Conservation (phyloP, 2,113 vertebrate species). For the Myiozetetes cayanensis region DNA sequence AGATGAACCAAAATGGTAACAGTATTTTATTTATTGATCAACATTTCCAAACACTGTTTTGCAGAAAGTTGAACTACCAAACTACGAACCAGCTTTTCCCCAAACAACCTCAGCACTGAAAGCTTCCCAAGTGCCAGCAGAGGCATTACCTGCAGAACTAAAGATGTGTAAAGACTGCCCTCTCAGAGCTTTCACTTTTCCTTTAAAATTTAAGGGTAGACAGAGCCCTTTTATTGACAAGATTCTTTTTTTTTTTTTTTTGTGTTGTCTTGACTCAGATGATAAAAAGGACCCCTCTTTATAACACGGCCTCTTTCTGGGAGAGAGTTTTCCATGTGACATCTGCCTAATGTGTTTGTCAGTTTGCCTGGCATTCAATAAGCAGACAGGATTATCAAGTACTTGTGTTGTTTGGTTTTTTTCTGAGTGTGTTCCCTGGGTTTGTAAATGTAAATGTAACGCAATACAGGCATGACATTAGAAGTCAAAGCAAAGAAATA, state of each 20-base stretch:
- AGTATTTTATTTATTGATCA: neutral
- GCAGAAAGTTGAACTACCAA: neutral
- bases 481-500: neutral
- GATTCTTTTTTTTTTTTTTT: neutral
- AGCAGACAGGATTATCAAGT: neutral
- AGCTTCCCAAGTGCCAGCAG: fast-evolving
- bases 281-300: neutral
- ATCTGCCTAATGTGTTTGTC: neutral
- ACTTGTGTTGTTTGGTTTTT: neutral
- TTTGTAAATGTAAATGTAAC: neutral
- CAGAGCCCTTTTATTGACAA: neutral
- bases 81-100: neutral
- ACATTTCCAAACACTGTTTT: neutral
- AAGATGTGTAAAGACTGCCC: fast-evolving
- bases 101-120: neutral
- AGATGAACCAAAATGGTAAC: neutral
- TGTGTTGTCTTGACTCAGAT: neutral
- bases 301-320: neutral
- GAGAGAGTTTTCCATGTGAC: neutral
- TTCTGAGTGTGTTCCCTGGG: neutral
- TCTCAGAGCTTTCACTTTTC: fast-evolving
- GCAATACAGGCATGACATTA: neutral
- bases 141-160: neutral
- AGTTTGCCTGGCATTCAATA: neutral
- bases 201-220: neutral